Base-by-base conservation (phyloP, 2,113 vertebrate species). In the Sapayoa aenigma region DNA sequence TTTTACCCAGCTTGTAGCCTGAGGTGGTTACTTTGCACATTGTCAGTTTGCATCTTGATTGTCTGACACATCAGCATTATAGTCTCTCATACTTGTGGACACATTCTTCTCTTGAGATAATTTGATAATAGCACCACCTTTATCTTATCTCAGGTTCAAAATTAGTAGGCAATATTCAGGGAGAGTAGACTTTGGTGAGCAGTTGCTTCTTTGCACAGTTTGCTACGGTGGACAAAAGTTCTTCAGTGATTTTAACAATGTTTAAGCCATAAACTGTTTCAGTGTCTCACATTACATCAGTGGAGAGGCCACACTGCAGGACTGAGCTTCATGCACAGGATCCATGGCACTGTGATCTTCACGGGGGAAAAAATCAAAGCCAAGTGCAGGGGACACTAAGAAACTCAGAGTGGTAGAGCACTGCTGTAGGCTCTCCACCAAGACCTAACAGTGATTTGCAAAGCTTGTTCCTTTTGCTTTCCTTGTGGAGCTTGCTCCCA, bases 401-500 rank as follows among this genome's bases (percentile, higher is more conserved):
- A 24, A 69, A 30, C 23, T 87, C 25, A 12, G 46, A 31, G 6
- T 44, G 5, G 16, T 35, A 63, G 44, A 55, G 14, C 7, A 13
- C 23, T 75, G 22, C 24, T 44, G 19, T 60, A 27, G 19, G n/a
- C 24, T 55, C 15, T 76, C 56, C 79, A 22, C 10, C 0, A 5
- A 52, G 39, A 50, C 17, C 35, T 58, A 59, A 21, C 12, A 33
- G 9, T 13, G 33, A 42, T 85, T 75, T 74, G 62, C 62, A 56
- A 35, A 65, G 9, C 17, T 75, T 46, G 12, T 12, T 87, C 6
- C 31, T 77, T 71, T 46, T 50, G 35, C 31, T 76, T 0, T 33
- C 31, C 14, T 42, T 0, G 1, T 5, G 17, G 49, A 42, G 6
- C 1, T 2, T 47, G n/a, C n/a, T n/a, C n/a, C n/a, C n/a, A n/a